Conservation (phyloP, 2,888 invertebrate species). For the Chrysodeixis includens region DNA sequence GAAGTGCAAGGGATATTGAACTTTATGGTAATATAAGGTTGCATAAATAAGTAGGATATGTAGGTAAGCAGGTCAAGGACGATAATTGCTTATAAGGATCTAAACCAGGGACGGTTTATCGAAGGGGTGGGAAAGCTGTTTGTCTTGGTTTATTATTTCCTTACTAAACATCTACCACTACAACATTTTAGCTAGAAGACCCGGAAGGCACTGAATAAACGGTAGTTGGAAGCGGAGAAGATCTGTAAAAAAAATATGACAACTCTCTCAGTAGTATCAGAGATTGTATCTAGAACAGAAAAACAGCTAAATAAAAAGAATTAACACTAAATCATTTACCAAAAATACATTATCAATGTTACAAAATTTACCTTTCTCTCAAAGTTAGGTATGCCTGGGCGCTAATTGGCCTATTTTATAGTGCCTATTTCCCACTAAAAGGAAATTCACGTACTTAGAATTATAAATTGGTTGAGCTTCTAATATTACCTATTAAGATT, state of each 20-base stretch:
- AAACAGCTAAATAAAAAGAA: no score
- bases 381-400: not conserved
- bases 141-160: no score
- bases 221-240: no score
- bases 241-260: no score
- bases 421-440: slow-evolving; percentile 1
- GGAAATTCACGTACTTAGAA: slow-evolving; percentile 4
- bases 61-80: not conserved
- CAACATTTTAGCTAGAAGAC: no score
- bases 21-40: not conserved
- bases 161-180: no score
- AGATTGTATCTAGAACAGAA: no score
- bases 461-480: slow-evolving; percentile 4
- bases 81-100: not conserved
- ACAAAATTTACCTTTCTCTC: not conserved
- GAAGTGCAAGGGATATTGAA: not conserved
- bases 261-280: no score
- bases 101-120: not conserved
- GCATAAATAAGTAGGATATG: not conserved
- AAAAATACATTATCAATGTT: no score
- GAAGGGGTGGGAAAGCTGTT: no score
- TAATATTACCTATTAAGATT: slow-evolving; percentile 4
- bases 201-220: no score
- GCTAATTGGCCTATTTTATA: not conserved
- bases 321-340: no score